These are phyloP conservation scores for Sardinella longiceps DNA, from an alignment of 2,797 vertebrate species.

Conservation along the genomic window DNA sequence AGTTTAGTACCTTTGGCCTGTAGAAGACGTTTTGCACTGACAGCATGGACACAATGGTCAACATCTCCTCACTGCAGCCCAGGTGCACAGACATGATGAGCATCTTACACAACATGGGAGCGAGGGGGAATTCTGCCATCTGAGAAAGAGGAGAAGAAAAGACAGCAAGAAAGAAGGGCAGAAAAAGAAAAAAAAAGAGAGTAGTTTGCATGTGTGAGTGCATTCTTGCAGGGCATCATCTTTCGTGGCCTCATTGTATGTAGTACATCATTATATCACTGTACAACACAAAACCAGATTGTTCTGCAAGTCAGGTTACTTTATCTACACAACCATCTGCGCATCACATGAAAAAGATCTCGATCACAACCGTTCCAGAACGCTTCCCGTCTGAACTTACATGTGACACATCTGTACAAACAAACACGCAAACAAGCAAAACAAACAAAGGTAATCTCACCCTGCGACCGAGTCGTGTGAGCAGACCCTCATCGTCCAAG, in stretches of 20 bases:
- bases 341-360: too few species aligned
- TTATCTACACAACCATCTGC: background rate
- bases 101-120: slow-evolving; percentile 99
- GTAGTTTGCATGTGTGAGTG: background rate
- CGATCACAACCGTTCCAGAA: background rate
- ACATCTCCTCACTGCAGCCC: slow-evolving; percentile 97
- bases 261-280: background rate
- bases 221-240: background rate
- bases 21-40: slow-evolving; percentile 99
- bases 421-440: background rate
- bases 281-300: background rate
- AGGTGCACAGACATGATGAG: slow-evolving; percentile 98
- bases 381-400: background rate
- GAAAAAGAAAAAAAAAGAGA: background rate
- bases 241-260: background rate
- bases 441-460: too few species aligned
- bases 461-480: slow-evolving; percentile 92
- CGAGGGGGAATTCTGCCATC: slow-evolving; percentile 99
- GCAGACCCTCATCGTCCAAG: slow-evolving; percentile 93
- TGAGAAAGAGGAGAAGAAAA: slow-evolving; percentile 51
- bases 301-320: background rate
- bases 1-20: slow-evolving; percentile 91
- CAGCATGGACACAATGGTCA: slow-evolving; percentile 97
- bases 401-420: background rate
- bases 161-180: too few species aligned